Evolutionary conservation across 2,888 invertebrate genomes (phyloP).

Genomic region (Nemoura dubitans): DNA sequence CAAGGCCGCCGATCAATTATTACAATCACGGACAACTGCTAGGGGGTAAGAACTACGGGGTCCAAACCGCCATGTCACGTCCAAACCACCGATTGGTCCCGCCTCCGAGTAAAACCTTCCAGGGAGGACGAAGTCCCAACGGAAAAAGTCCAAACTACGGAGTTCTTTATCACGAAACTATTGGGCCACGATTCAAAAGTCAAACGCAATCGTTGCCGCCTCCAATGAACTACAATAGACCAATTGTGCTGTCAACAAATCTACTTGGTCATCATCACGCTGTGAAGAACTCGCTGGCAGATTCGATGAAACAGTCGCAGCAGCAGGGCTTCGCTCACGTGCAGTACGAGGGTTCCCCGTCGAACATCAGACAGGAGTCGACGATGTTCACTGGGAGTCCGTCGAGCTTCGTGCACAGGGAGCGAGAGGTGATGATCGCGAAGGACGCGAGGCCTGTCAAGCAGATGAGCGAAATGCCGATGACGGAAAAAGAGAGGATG

Average conservation of each 20-base stretch:
- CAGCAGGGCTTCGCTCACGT: background rate
- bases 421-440: background rate
- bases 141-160: conserved; percentile 13
- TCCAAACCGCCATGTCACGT: background rate
- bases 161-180: conserved; percentile 13
- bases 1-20: background rate
- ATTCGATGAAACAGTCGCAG: background rate
- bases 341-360: conserved; percentile 16
- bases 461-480: background rate
- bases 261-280: conserved; percentile 29
- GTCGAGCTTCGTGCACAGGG: conserved; percentile 1
- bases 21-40: background rate
- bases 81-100: background rate
- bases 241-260: conserved; percentile 20
- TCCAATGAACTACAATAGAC: background rate
- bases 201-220: background rate
- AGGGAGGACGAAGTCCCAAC: background rate
- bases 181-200: background rate
- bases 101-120: background rate
- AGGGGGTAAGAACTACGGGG: background rate
- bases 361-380: background rate
- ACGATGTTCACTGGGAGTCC: background rate
- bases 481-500: background rate
- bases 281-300: conserved; percentile 18
- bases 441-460: background rate